Conservation (phyloP, 1,140 invertebrate species). For the Lethocerus indicus region DNA sequence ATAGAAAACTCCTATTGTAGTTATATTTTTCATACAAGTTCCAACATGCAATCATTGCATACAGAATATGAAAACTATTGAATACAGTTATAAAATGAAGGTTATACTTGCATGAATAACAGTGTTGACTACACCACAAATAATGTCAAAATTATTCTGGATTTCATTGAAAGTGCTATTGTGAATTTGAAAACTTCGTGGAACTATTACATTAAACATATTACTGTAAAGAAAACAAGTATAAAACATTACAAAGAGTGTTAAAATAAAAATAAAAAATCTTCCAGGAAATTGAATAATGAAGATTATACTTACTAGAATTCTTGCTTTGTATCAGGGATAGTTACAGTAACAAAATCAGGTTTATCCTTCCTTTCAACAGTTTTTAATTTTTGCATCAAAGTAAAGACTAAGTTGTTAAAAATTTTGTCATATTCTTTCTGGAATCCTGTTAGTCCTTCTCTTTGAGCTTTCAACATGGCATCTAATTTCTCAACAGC, state of each 20-base stretch:
- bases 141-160: constrained; percentile 22
- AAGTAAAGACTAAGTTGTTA: constrained; percentile 2
- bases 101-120: constrained; percentile 20
- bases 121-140: constrained; percentile 21
- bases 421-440: constrained; percentile 8
- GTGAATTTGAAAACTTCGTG: neutral
- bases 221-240: constrained; percentile 10
- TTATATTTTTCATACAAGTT: neutral
- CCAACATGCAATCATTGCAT: constrained; percentile 7
- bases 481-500: constrained; percentile 23
- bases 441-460: constrained; percentile 6
- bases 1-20: neutral
- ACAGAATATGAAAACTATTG: neutral
- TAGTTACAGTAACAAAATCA: neutral
- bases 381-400: constrained; percentile 8
- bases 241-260: neutral
- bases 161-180: constrained; percentile 18
- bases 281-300: neutral
- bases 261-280: neutral
- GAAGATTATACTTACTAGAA: constrained; percentile 11
- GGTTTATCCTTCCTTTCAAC: neutral
- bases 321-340: constrained; percentile 15
- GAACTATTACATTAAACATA: constrained; percentile 15
- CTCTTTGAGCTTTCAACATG: constrained; percentile 3
- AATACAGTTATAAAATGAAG: neutral